phyloP scores from a whole-genome alignment of 1,140 invertebrate genomes.

The Diorhabda carinulata region DNA sequence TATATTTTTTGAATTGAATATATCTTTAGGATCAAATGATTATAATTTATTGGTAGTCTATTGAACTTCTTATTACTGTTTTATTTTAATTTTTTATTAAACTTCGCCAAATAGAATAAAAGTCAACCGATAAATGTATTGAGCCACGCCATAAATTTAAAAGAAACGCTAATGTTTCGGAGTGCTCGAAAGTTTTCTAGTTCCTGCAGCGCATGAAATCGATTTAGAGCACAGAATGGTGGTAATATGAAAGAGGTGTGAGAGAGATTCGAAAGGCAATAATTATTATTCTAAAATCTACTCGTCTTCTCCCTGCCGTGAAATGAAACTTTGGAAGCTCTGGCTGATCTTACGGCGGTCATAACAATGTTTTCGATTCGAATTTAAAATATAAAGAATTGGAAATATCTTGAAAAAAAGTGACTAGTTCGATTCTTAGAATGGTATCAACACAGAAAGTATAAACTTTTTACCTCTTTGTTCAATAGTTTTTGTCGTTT shows the following conservation, averaged over 20 bases:
- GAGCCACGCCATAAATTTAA: neutral
- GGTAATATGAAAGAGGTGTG: conserved; percentile 8
- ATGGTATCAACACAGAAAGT: no score
- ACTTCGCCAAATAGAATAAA: neutral
- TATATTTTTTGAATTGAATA: no score
- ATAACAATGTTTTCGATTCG: no score
- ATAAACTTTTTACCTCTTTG: no score
- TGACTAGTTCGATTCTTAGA: no score
- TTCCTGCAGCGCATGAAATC: conserved; percentile 3
- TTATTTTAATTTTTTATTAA: neutral
- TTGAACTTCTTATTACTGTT: no score
- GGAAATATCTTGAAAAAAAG: no score
- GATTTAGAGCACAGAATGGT: conserved; percentile 4
- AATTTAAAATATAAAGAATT: no score
- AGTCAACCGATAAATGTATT: neutral
- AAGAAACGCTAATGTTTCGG: neutral
- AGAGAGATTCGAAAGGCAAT: conserved; percentile 15
- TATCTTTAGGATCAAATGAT: no score
- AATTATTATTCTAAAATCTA: conserved; percentile 14
- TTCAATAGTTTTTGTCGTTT: no score
- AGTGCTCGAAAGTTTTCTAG: neutral
- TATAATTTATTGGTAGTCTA: no score
- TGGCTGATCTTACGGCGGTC: no score
- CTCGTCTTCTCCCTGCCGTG: conserved; percentile 13
- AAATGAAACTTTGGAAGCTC: conserved; percentile 12